Base-by-base conservation (phyloP, 1,140 invertebrate species). In the Condylostylus longicornis region DNA sequence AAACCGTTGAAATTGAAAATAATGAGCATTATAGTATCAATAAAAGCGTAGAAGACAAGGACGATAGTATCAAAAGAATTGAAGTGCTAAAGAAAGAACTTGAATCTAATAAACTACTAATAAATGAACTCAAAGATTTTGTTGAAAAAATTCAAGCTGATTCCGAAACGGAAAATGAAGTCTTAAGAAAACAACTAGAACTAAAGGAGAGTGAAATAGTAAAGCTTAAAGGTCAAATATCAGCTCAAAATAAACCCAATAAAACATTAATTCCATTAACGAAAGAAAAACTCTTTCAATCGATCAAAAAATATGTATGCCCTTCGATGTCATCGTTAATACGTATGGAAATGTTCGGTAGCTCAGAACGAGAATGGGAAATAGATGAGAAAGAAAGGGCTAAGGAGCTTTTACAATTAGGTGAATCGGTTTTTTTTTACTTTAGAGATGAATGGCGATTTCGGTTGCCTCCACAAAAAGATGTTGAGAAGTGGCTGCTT, bases 271-370 rank as follows among this genome's bases (percentile, higher is more conserved):
- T 5, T 5, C 1, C 38, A 18, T 21, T 51, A 6, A 43, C 41
- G 19, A 59, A 59, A 30, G 29, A 39, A 1, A 51, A 58, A 43
- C 43, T 59, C 7, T 59, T 58, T 20, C 53, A 51, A 34, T 46
- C 46, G 10, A 49, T 59, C 5, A 55, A 51, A 35, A 54, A 51
- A 30, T 59, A 59, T 45, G 18, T 58, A 12, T 44, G 47, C 2
- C 41, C 50, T 5, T 49, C 51, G 7, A 54, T 59, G 53, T 36
- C 45, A 0, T 46, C 56, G 2, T 35, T 59, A 6, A 20, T 59
- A 12, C 48, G 56, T 8, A 58, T 59, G 49, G 54, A 59, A 48
- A 54, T 59, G 48, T 59, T 58, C 33, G 51, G 50, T 0, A 42
- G 44, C 10, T 35, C 48, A 1, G 45, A 47, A 5, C 48, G 56